Evolutionary conservation across 2,113 vertebrate species (phyloP).

Genomic region (Ifrita kowaldi): DNA sequence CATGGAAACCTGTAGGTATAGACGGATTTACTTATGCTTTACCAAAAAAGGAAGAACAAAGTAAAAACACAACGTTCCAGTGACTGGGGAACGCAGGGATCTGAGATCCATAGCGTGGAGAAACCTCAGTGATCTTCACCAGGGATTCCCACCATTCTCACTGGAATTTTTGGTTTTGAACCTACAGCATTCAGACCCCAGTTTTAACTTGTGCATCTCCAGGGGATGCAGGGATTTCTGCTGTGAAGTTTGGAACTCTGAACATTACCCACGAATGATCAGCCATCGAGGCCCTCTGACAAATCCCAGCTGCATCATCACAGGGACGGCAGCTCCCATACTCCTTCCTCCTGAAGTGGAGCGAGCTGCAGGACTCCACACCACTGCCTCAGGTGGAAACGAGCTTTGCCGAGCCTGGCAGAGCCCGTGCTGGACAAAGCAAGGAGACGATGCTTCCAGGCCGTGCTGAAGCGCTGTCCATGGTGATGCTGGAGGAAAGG

Average conservation of each 20-base stretch:
- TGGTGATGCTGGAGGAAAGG: neutral
- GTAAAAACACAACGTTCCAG: neutral
- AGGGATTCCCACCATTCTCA: neutral
- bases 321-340: neutral
- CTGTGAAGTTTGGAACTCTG: neutral
- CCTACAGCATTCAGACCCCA: neutral
- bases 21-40: neutral
- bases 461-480: neutral
- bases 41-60: neutral
- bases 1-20: slow-evolving; percentile 6
- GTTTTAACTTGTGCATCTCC: neutral
- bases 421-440: neutral
- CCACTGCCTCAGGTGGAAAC: neutral
- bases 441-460: neutral
- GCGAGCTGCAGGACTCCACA: neutral
- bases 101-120: accelerated
- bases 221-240: neutral
- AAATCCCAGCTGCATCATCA: neutral
- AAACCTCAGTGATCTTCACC: neutral
- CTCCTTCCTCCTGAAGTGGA: neutral
- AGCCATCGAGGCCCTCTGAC: neutral
- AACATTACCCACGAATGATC: neutral
- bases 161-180: neutral
- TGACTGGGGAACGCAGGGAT: neutral
- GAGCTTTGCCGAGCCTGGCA: neutral